A percentile compares a stretch with the other conserved stretches of the same genome.
phyloP scores from a whole-genome alignment of 2,113 vertebrate genomes.

The Ariopsis seemanni region DNA sequence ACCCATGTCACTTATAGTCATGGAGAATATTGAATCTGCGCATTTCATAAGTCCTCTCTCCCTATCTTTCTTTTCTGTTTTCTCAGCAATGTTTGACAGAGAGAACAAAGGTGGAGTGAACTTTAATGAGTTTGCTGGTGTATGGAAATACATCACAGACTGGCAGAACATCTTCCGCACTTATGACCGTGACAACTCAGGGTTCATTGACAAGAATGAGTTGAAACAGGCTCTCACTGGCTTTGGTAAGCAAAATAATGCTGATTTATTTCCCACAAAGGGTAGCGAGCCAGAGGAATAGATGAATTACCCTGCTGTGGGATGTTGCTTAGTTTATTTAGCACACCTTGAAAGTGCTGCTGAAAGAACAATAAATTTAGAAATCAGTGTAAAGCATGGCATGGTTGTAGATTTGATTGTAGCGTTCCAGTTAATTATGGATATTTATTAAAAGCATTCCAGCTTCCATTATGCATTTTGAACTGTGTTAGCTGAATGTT shows the following conservation, averaged over 20 bases:
- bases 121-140: constrained; percentile 94
- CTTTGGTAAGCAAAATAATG: constrained; percentile 85
- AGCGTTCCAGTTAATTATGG: background rate
- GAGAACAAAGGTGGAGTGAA: constrained; percentile 97
- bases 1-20: background rate
- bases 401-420: no score
- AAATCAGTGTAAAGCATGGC: background rate
- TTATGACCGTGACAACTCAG: constrained; percentile 96
- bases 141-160: constrained; percentile 98
- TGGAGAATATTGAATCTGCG: no score
- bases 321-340: background rate
- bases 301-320: background rate
- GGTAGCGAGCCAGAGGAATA: constrained; percentile 47
- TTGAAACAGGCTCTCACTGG: constrained; percentile 95
- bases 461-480: no score
- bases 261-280: constrained; percentile 31
- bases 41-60: background rate
- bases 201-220: constrained; percentile 96
- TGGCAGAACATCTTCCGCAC: constrained; percentile 99
- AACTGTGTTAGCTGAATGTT: no score
- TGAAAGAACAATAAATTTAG: background rate
- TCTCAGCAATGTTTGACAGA: constrained; percentile 95
- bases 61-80: constrained; percentile 10
- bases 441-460: no score
- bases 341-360: no score